phyloP scores from a whole-genome alignment of 2,888 invertebrate genomes.

The Drosophila mettleri region DNA sequence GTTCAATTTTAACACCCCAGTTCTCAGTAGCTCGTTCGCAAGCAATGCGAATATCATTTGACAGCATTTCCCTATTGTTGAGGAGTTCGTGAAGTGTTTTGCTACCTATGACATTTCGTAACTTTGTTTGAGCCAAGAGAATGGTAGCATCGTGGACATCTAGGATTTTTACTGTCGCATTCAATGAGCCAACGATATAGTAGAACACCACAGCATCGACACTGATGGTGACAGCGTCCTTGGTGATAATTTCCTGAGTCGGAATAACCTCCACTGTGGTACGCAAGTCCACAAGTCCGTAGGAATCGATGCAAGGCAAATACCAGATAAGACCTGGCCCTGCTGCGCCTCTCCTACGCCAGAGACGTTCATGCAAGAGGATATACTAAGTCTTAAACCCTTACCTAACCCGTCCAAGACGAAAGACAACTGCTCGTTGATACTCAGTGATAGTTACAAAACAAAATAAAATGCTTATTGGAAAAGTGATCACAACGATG shows the following conservation, averaged over 20 bases:
- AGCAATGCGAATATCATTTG: slow-evolving; percentile 93
- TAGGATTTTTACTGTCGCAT: slow-evolving; percentile 89
- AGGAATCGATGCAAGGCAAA: slow-evolving; percentile 87
- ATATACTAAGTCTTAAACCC: rapidly evolving
- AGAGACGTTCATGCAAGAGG: rapidly evolving
- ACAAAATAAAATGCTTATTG: slow-evolving; percentile 72
- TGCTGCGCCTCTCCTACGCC: slow-evolving; percentile 83
- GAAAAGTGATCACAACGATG: slow-evolving; percentile 69
- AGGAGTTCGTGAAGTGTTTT: slow-evolving; percentile 94
- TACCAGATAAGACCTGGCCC: slow-evolving; percentile 87
- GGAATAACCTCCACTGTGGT: slow-evolving; percentile 87
- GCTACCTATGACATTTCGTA: slow-evolving; percentile 96
- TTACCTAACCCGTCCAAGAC: slow-evolving; percentile 86
- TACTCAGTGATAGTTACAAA: slow-evolving; percentile 86
- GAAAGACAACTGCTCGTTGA: slow-evolving; percentile 87
- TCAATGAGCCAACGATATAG: slow-evolving; percentile 90
- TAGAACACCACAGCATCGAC: slow-evolving; percentile 95
- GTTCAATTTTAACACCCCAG: slow-evolving; percentile 96
- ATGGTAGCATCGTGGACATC: slow-evolving; percentile 88
- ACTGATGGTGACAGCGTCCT: slow-evolving; percentile 95
- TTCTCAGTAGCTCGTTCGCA: slow-evolving; percentile 94
- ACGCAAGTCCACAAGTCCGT: slow-evolving; percentile 87
- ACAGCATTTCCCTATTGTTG: slow-evolving; percentile 95
- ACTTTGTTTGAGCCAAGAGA: slow-evolving; percentile 91
- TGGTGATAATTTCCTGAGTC: slow-evolving; percentile 90